Percentiles rank a stretch among this genome's conserved stretches.
phyloP scores from a whole-genome alignment of 2,888 invertebrate species.

The Cosmopolites sordidus region DNA sequence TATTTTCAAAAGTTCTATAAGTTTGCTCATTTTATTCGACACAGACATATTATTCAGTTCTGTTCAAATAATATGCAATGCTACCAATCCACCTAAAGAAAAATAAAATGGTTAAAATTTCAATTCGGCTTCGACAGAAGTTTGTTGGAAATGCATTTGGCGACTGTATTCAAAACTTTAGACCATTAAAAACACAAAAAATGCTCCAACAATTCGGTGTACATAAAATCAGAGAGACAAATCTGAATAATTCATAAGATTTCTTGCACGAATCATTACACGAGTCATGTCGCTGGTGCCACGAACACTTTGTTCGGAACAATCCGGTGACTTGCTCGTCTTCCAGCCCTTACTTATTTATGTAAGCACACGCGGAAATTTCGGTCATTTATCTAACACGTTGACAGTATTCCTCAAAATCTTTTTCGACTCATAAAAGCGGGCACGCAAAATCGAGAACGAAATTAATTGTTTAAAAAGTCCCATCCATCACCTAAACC shows the following conservation, averaged over 20 bases:
- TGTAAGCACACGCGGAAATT: conserved; percentile 44
- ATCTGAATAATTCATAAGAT: conserved; percentile 46
- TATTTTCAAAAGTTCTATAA: too few species aligned
- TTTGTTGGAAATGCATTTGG: too few species aligned
- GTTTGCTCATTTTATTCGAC: too few species aligned
- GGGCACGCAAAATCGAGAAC: conserved; percentile 30
- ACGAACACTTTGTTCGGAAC: conserved; percentile 45
- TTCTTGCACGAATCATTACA: conserved; percentile 49
- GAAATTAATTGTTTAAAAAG: conserved; percentile 33
- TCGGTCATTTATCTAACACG: conserved; percentile 40
- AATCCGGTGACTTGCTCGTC: conserved; percentile 22
- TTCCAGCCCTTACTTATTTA: conserved; percentile 41
- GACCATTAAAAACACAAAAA: too few species aligned
- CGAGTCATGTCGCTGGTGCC: conserved; percentile 46
- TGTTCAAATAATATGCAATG: too few species aligned
- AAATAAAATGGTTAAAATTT: too few species aligned
- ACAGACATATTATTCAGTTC: too few species aligned
- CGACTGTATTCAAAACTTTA: too few species aligned
- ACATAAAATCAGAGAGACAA: conserved; percentile 14
- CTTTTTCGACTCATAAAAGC: conserved; percentile 38
- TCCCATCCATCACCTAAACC: conserved; percentile 27
- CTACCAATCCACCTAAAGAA: too few species aligned
- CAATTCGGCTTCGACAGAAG: too few species aligned
- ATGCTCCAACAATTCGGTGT: not conserved
- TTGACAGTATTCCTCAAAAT: conserved; percentile 40